Conservation (phyloP, 2,797 vertebrate species). For the Arrhamphus sclerolepis region DNA sequence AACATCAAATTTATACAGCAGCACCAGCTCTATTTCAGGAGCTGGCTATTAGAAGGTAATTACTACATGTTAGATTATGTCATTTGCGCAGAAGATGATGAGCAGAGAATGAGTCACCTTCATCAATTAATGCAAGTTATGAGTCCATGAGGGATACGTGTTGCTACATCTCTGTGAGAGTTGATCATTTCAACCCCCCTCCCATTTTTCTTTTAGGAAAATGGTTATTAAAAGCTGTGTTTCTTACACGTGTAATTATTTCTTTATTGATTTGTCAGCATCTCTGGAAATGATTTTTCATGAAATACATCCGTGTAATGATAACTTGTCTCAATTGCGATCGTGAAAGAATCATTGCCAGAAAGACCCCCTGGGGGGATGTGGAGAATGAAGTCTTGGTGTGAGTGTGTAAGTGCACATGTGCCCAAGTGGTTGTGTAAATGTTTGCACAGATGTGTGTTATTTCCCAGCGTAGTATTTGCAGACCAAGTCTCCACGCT, state of each 20-base stretch:
- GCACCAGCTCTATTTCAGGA: slow-evolving; percentile 38
- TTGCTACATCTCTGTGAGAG: slow-evolving; percentile 39
- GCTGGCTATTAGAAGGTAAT: slow-evolving; percentile 63
- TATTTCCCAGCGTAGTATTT: slow-evolving; percentile 8
- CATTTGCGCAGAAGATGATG: slow-evolving; percentile 64
- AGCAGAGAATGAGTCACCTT: slow-evolving; percentile 57
- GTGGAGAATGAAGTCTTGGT: slow-evolving; percentile 34
- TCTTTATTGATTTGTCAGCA: slow-evolving; percentile 76
- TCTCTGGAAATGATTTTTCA: slow-evolving; percentile 56
- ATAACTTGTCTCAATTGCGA: slow-evolving; percentile 65
- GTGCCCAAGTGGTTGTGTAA: slow-evolving; percentile 11
- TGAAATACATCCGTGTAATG: slow-evolving; percentile 63
- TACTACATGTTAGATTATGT: slow-evolving; percentile 72
- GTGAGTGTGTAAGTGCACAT: slow-evolving; percentile 26
- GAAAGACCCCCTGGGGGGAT: slow-evolving; percentile 48
- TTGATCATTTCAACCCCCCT: slow-evolving; percentile 54
- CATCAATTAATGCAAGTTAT: slow-evolving; percentile 69
- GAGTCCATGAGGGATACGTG: slow-evolving; percentile 50
- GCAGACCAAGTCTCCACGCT: slow-evolving; percentile 22
- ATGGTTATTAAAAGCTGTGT: slow-evolving; percentile 55
- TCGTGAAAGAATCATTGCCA: slow-evolving; percentile 66
- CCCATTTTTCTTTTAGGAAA: slow-evolving; percentile 60
- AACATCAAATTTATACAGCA: slow-evolving; percentile 54
- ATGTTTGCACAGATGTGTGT: slow-evolving; percentile 28
- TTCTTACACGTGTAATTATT: slow-evolving; percentile 77